Conservation (phyloP, 2,888 invertebrate genomes). For the Polydrusus cervinus region DNA sequence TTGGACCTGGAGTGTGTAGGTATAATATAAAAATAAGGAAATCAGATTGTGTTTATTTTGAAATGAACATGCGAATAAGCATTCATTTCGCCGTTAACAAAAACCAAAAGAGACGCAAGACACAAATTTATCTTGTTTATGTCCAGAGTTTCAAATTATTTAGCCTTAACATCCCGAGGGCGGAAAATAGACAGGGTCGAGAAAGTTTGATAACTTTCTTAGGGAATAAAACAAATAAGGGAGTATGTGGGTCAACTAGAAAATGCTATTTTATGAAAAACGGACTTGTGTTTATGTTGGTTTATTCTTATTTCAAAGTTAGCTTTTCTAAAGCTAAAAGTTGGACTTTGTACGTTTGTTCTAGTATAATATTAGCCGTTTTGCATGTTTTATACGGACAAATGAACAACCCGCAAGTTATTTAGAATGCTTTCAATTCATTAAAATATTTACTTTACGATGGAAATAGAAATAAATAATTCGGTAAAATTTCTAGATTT, state of each 20-base stretch:
- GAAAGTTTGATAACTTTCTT: slow-evolving; percentile 47
- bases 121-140: slow-evolving; percentile 51
- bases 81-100: slow-evolving; percentile 31
- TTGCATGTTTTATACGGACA: too few species aligned
- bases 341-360: too few species aligned
- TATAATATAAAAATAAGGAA: background rate
- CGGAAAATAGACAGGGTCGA: slow-evolving; percentile 34
- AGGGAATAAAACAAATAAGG: slow-evolving; percentile 23
- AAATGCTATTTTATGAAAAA: background rate
- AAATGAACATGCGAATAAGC: background rate
- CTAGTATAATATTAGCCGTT: too few species aligned
- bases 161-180: slow-evolving; percentile 41
- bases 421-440: too few species aligned
- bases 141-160: slow-evolving; percentile 45
- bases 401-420: too few species aligned
- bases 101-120: slow-evolving; percentile 38
- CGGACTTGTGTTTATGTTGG: background rate
- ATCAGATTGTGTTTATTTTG: background rate
- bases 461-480: too few species aligned
- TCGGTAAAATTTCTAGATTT: too few species aligned
- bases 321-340: too few species aligned
- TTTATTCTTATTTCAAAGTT: too few species aligned
- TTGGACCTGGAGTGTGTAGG: too few species aligned
- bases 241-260: slow-evolving; percentile 5
- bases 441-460: too few species aligned